Evolutionary conservation across 2,113 vertebrate genomes (phyloP).

Genomic region (Cyanocitta stelleri): DNA sequence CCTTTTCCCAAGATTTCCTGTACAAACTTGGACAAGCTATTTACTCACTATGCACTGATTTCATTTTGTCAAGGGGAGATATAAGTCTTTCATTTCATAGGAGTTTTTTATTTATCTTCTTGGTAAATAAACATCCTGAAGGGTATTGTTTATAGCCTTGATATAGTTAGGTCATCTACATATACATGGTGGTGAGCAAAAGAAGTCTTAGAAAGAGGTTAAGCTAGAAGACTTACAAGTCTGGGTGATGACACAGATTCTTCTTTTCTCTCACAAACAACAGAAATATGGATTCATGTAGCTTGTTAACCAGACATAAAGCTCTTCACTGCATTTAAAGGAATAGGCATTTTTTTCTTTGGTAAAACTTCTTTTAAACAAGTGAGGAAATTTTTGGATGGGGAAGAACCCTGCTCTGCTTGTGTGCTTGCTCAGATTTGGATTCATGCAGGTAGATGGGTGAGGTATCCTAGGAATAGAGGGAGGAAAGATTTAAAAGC

Average conservation of each 20-base stretch:
- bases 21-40: neutral
- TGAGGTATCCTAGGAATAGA: neutral
- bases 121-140: neutral
- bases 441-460: neutral
- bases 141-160: neutral
- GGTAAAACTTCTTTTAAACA: neutral
- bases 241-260: neutral
- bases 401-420: neutral
- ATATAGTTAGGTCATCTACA: neutral
- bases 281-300: neutral
- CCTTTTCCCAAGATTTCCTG: neutral
- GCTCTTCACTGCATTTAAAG: neutral
- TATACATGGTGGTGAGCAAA: neutral
- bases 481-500: neutral
- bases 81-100: neutral
- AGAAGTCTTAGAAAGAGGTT: neutral
- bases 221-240: neutral
- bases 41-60: neutral
- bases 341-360: neutral
- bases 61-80: neutral
- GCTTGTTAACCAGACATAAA: neutral
- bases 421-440: neutral
- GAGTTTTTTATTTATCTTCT: neutral
- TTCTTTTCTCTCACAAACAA: neutral
- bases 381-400: neutral